phyloP scores from a whole-genome alignment of 2,888 invertebrate species.

The Eupeodes latifasciatus region DNA sequence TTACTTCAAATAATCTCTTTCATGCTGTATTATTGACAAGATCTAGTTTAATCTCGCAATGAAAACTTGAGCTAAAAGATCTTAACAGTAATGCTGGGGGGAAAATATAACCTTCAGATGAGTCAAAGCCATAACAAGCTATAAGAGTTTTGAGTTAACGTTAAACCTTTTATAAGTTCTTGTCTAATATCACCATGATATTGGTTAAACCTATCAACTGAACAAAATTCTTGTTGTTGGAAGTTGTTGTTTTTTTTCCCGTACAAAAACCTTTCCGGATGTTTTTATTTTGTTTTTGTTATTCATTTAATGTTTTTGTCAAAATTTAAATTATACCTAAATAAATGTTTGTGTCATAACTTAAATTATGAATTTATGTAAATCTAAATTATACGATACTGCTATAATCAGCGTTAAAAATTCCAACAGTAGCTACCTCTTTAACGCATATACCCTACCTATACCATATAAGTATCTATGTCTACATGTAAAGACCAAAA shows the following conservation, averaged over 20 bases:
- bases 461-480: background rate
- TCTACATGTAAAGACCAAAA: background rate
- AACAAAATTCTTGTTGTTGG: background rate
- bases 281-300: background rate
- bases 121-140: too few relatives aligned
- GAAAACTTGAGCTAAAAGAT: too few relatives aligned
- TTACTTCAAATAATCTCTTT: too few relatives aligned
- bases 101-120: too few relatives aligned
- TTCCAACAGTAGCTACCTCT: constrained; percentile 70
- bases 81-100: too few relatives aligned
- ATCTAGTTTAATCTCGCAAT: too few relatives aligned
- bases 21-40: too few relatives aligned
- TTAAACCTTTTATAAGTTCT: too few relatives aligned
- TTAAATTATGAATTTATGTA: constrained; percentile 73
- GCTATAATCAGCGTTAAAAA: constrained; percentile 70
- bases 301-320: background rate
- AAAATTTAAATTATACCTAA: constrained; percentile 8
- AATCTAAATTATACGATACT: constrained; percentile 27
- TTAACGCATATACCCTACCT: constrained; percentile 23
- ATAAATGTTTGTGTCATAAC: constrained; percentile 62
- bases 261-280: background rate
- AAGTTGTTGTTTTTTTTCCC: background rate
- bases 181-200: too few relatives aligned
- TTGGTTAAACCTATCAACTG: too few relatives aligned
- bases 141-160: too few relatives aligned